Percentiles rank a stretch among this genome's conserved stretches.
Conservation (phyloP, 2,888 invertebrate genomes). For the Hydropsyche betteni region DNA sequence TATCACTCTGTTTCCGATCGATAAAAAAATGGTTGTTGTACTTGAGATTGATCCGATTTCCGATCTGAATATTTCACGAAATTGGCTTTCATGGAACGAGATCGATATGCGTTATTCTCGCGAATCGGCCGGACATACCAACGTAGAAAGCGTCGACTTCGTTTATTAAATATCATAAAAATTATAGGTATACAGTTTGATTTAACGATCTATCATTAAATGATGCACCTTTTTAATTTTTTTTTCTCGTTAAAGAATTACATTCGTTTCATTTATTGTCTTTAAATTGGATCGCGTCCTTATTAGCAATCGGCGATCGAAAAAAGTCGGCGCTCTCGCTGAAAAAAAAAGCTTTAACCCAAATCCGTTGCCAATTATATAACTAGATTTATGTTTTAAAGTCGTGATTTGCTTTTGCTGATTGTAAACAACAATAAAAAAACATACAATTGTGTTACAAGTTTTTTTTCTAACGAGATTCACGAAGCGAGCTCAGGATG, state of each 20-base stretch:
- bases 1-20: no score
- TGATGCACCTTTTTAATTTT: no score
- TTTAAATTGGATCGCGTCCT: neutral
- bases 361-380: conserved; percentile 21
- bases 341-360: conserved; percentile 19
- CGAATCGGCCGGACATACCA: conserved; percentile 32
- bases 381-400: conserved; percentile 21
- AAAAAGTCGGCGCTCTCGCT: neutral
- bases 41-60: neutral
- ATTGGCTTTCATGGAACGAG: neutral
- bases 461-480: neutral
- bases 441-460: conserved; percentile 4
- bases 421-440: conserved; percentile 21
- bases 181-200: no score
- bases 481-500: neutral
- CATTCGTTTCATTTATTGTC: neutral
- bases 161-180: neutral
- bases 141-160: conserved; percentile 2
- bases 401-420: conserved; percentile 18
- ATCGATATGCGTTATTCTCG: conserved; percentile 27
- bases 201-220: no score
- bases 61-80: neutral
- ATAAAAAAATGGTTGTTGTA: neutral
- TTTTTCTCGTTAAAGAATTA: neutral
- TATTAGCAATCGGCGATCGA: neutral